Evolutionary conservation across 2,888 invertebrate genomes (phyloP).

Genomic region (Acheta domesticus): DNA sequence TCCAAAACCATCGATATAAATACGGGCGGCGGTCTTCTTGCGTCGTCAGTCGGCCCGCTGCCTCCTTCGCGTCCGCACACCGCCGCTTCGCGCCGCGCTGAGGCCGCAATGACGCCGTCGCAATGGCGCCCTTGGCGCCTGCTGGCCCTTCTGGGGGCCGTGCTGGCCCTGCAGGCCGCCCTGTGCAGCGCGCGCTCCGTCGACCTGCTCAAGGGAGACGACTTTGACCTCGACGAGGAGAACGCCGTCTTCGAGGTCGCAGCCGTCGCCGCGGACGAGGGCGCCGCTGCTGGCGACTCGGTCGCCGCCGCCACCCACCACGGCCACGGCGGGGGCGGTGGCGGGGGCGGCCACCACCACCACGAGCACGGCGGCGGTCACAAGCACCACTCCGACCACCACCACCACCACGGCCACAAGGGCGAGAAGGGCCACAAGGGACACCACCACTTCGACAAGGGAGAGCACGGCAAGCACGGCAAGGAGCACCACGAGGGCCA

Average conservation of each 20-base stretch:
- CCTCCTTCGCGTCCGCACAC: background rate
- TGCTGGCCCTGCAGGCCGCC: background rate
- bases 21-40: background rate
- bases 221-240: background rate
- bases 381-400: constrained; percentile 64
- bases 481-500: constrained; percentile 69
- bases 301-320: constrained; percentile 32
- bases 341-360: constrained; percentile 61
- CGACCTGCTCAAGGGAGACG: constrained; percentile 10
- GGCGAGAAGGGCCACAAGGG: constrained; percentile 76
- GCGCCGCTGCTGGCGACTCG: constrained; percentile 43
- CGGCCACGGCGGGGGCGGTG: constrained; percentile 55
- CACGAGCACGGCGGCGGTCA: constrained; percentile 67
- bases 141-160: background rate
- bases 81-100: background rate
- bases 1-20: constrained; percentile 6
- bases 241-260: background rate
- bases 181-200: background rate
- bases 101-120: background rate
- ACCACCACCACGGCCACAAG: constrained; percentile 69
- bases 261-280: constrained; percentile 40
- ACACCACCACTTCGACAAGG: constrained; percentile 73
- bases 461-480: constrained; percentile 71
- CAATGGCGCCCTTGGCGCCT: background rate
- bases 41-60: background rate